A percentile compares a stretch with the other conserved stretches of the same genome.
phyloP scores from a whole-genome alignment of 2,113 vertebrate species.

The Petaurus breviceps region DNA sequence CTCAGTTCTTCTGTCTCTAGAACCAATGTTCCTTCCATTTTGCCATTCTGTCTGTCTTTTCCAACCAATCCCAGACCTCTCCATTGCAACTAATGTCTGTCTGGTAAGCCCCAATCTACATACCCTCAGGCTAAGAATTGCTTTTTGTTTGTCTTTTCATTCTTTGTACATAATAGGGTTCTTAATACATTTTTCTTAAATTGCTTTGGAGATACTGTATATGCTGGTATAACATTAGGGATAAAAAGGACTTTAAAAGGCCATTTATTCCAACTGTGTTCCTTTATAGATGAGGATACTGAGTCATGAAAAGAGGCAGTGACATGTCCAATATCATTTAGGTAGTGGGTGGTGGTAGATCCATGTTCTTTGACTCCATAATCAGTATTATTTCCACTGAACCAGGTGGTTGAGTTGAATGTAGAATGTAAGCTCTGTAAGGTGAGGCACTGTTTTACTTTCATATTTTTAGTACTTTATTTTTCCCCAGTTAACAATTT shows the following conservation, averaged over 20 bases:
- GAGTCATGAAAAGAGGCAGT: neutral
- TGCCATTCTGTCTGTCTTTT: neutral
- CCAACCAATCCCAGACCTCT: neutral
- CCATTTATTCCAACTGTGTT: neutral
- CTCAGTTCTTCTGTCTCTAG: neutral
- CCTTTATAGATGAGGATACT: neutral
- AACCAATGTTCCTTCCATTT: neutral
- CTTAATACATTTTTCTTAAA: neutral
- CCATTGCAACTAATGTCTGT: neutral
- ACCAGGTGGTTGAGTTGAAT: neutral
- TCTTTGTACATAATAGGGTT: neutral
- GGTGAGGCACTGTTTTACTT: neutral
- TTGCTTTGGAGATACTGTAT: neutral
- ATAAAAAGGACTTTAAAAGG: neutral
- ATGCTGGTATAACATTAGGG: neutral
- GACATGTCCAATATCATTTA: neutral
- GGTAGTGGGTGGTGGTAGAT: neutral
- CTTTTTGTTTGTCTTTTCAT: neutral
- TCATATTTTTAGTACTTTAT: neutral
- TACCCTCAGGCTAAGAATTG: neutral
- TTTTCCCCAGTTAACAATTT: no score
- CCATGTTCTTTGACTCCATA: neutral
- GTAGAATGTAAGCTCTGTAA: neutral
- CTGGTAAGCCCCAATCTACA: neutral
- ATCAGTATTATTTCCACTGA: neutral